Conservation (phyloP, 2,888 invertebrate genomes). For the Ceratothoa steindachneri region DNA sequence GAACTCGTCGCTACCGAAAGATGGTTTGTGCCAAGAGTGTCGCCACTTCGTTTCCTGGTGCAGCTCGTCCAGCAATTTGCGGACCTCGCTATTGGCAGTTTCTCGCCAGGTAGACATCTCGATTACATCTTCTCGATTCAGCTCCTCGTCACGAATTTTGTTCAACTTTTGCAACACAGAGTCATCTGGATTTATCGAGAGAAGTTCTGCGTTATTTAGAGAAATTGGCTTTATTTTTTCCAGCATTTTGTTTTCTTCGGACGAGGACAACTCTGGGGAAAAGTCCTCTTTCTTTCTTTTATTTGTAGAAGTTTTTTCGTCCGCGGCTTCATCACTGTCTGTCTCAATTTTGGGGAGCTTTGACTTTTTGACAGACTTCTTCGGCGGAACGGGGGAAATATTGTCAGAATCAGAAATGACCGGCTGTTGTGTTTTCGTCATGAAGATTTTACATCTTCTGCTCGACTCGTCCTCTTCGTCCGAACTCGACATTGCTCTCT, state of each 20-base stretch:
- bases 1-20: slow-evolving; percentile 42
- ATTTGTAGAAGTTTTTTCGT: not conserved
- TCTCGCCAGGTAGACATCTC: slow-evolving; percentile 29
- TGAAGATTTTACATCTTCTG: no score
- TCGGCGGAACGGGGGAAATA: slow-evolving; percentile 27
- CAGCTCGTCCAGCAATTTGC: slow-evolving; percentile 31
- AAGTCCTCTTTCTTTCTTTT: slow-evolving; percentile 7
- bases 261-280: not conserved
- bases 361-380: slow-evolving; percentile 23
- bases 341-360: not conserved
- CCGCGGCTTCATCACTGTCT: slow-evolving; percentile 1
- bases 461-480: slow-evolving; percentile 32
- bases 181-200: slow-evolving; percentile 13
- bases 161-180: slow-evolving; percentile 36
- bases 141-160: slow-evolving; percentile 32
- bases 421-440: slow-evolving; percentile 14
- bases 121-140: slow-evolving; percentile 38
- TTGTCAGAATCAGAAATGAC: slow-evolving; percentile 28
- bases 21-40: slow-evolving; percentile 38
- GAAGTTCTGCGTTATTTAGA: slow-evolving; percentile 1
- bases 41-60: slow-evolving; percentile 33
- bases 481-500: slow-evolving; percentile 17
- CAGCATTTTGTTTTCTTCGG: not conserved
- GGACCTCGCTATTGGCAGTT: slow-evolving; percentile 32
- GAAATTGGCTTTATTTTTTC: not conserved